Evolutionary conservation across 2,888 invertebrate species (phyloP).

Genomic region (Anthoptus insignis): DNA sequence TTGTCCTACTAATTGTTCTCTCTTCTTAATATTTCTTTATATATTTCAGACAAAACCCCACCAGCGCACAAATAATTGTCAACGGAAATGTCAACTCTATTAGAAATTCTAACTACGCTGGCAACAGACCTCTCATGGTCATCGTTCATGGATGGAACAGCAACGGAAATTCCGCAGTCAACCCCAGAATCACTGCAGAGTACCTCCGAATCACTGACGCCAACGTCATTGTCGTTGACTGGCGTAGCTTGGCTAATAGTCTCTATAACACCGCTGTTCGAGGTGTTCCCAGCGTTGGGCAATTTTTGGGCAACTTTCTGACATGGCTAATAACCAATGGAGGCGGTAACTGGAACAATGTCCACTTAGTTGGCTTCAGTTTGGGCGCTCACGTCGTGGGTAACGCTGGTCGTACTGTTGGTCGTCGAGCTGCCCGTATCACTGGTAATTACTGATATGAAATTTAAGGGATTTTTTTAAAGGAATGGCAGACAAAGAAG

Average conservation of each 20-base stretch:
- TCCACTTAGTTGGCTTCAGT: slow-evolving; percentile 66
- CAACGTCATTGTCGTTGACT: slow-evolving; percentile 62
- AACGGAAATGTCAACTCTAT: slow-evolving; percentile 54
- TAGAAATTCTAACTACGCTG: slow-evolving; percentile 54
- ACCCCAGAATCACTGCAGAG: slow-evolving; percentile 53
- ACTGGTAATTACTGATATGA: slow-evolving; percentile 64
- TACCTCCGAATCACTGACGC: slow-evolving; percentile 50
- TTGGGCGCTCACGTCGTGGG: slow-evolving; percentile 67
- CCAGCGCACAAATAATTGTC: slow-evolving; percentile 51
- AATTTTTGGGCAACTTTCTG: slow-evolving; percentile 60
- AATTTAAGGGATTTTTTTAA: no score
- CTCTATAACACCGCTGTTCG: slow-evolving; percentile 54
- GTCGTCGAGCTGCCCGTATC: slow-evolving; percentile 57
- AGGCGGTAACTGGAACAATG: slow-evolving; percentile 50
- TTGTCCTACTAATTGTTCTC: neutral
- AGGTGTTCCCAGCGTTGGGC: slow-evolving; percentile 58
- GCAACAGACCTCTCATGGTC: slow-evolving; percentile 52
- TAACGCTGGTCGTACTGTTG: slow-evolving; percentile 58
- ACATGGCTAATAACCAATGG: slow-evolving; percentile 52
- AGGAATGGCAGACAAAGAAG: no score
- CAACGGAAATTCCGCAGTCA: slow-evolving; percentile 51
- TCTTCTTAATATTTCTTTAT: no score
- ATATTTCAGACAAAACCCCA: slow-evolving; percentile 53
- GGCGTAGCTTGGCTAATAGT: slow-evolving; percentile 54
- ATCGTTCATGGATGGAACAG: slow-evolving; percentile 60